These are phyloP conservation scores for Lamproptera curius DNA, from an alignment of 2,888 invertebrate genomes.

Conservation along the genomic window DNA sequence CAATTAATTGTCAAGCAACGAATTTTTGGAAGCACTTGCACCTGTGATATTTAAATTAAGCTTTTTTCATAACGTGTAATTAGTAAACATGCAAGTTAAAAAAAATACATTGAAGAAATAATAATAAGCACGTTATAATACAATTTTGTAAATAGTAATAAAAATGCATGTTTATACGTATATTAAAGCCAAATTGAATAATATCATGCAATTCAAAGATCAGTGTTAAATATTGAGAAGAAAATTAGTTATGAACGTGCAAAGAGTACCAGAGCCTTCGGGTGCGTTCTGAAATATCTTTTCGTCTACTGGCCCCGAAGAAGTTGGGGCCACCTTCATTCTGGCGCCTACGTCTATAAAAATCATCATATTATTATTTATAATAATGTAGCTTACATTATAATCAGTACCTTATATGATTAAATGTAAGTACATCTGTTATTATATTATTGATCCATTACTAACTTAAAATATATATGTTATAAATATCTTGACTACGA, in stretches of 20 bases:
- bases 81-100: no score
- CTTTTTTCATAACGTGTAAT: no score
- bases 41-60: no score
- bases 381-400: no score
- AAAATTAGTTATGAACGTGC: conserved; percentile 29
- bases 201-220: not conserved
- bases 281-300: conserved; percentile 82
- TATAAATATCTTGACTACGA: no score
- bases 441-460: no score
- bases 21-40: no score
- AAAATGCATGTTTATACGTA: not conserved
- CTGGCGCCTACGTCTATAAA: conserved; percentile 79
- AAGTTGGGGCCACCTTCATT: conserved; percentile 71
- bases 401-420: no score
- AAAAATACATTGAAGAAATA: not conserved
- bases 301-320: conserved; percentile 81
- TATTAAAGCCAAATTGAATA: not conserved
- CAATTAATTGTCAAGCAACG: no score
- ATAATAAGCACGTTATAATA: not conserved
- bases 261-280: conserved; percentile 83
- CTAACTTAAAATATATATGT: no score
- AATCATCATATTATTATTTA: conserved; percentile 49
- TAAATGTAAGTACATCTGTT: no score
- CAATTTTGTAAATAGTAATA: no score
- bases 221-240: not conserved